These are phyloP conservation scores for Acropternis orthonyx DNA, from an alignment of 2,797 vertebrate genomes.

Conservation along the genomic window DNA sequence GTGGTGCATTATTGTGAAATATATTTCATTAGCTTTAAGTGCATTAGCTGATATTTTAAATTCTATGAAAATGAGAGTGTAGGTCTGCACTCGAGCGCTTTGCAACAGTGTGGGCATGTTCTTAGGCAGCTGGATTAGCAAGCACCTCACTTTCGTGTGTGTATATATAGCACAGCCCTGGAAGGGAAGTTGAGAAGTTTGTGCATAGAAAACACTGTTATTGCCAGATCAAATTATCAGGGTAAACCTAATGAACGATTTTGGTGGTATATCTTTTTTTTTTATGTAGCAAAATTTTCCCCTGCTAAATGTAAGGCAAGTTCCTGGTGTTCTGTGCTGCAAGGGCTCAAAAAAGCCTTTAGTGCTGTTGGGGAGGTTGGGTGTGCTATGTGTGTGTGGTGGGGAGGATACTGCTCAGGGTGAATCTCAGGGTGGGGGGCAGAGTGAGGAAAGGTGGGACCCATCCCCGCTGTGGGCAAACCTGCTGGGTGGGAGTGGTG, in stretches of 20 bases:
- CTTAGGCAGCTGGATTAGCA: not conserved
- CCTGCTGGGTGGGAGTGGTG: not conserved
- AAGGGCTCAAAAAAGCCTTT: not conserved
- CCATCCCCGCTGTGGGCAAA: not conserved
- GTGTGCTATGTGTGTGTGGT: fast-evolving
- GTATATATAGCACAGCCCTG: not conserved
- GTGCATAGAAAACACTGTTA: not conserved
- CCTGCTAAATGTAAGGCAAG: fast-evolving
- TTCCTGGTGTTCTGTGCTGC: fast-evolving
- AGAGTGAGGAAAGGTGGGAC: not conserved
- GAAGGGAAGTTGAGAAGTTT: not conserved
- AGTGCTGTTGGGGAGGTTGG: not conserved
- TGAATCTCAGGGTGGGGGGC: not conserved
- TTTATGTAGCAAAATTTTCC: not conserved
- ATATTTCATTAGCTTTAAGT: slow-evolving; percentile 2
- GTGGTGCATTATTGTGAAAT: slow-evolving; percentile 1
- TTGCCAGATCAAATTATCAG: not conserved
- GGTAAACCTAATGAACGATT: not conserved
- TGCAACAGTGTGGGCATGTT: fast-evolving
- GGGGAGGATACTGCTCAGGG: no score
- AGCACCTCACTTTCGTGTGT: fast-evolving
- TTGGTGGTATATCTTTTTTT: not conserved
- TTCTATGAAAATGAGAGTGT: not conserved
- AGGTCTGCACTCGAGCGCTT: not conserved
- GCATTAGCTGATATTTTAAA: not conserved